Evolutionary conservation across 92 coral and sea anemone genomes (phyloP).

Genomic region (Phenganax stokvisi): DNA sequence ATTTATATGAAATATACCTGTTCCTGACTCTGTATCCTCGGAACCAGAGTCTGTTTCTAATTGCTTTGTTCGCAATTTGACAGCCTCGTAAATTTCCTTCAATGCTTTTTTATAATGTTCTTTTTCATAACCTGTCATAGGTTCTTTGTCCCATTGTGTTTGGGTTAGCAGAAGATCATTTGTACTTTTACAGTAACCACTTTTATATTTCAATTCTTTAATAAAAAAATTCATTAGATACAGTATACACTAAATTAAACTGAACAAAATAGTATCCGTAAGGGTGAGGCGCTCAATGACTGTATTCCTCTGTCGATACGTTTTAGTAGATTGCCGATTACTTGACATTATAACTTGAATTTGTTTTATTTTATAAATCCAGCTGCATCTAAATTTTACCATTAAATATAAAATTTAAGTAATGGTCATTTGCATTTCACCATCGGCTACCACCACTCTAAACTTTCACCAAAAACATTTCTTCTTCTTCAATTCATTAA

Average conservation of each 20-base stretch:
- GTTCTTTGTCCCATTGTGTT: conserved; percentile 35
- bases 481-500: too few species aligned
- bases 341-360: too few species aligned
- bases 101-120: conserved; percentile 81
- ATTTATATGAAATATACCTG: conserved; percentile 57
- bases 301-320: neutral
- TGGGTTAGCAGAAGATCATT: conserved; percentile 22
- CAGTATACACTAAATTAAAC: neutral
- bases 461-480: too few species aligned
- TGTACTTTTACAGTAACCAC: conserved; percentile 18
- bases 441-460: too few species aligned
- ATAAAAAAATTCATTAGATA: neutral
- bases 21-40: conserved; percentile 48
- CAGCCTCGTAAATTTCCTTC: conserved; percentile 86
- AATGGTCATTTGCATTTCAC: too few species aligned
- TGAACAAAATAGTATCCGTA: neutral
- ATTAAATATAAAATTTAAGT: too few species aligned
- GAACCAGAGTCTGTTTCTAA: conserved; percentile 54
- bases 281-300: neutral
- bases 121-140: conserved; percentile 77
- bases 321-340: too few species aligned
- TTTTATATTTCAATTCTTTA: neutral
- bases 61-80: conserved; percentile 66
- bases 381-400: too few species aligned
- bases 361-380: too few species aligned